These are phyloP conservation scores for Microcaecilia unicolor DNA, from an alignment of 2,797 vertebrate genomes.

Conservation along the genomic window DNA sequence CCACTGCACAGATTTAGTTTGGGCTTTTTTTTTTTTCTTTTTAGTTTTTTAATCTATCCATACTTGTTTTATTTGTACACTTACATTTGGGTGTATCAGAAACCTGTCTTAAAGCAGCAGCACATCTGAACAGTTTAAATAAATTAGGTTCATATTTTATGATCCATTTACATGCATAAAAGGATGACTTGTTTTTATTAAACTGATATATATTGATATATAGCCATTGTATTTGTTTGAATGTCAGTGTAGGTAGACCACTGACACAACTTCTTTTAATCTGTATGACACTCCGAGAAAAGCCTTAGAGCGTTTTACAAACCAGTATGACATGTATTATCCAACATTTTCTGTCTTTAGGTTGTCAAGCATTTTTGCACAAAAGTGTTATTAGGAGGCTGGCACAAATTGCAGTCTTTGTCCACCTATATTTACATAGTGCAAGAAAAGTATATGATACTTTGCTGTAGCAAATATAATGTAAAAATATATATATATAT, in stretches of 20 bases:
- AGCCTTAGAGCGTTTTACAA: conserved; percentile 50
- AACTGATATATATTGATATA: conserved; percentile 43
- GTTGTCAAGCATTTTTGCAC: conserved; percentile 80
- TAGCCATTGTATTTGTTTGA: conserved; percentile 42
- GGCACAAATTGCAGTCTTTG: conserved; percentile 57
- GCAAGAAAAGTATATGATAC: conserved; percentile 77
- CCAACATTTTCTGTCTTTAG: conserved; percentile 64
- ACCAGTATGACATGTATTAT: conserved; percentile 59
- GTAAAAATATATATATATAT: conserved; percentile 77
- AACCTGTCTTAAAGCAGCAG: conserved; percentile 76
- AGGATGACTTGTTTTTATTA: conserved; percentile 39
- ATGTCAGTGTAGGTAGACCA: conserved; percentile 47
- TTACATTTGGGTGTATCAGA: conserved; percentile 45
- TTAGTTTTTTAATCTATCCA: conserved; percentile 47
- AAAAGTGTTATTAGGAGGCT: conserved; percentile 64
- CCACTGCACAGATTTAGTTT: conserved; percentile 58
- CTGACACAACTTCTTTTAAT: conserved; percentile 54
- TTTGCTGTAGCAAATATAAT: conserved; percentile 94
- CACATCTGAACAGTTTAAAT: conserved; percentile 71
- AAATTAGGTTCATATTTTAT: conserved; percentile 54
- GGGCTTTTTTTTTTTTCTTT: conserved; percentile 50
- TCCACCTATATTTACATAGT: conserved; percentile 76
- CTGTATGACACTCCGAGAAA: conserved; percentile 52
- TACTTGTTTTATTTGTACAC: conserved; percentile 80
- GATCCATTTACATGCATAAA: conserved; percentile 43